These are phyloP conservation scores for Eulemur albifrons DNA, from an alignment of 2,797 vertebrate species.

Conservation along the genomic window DNA sequence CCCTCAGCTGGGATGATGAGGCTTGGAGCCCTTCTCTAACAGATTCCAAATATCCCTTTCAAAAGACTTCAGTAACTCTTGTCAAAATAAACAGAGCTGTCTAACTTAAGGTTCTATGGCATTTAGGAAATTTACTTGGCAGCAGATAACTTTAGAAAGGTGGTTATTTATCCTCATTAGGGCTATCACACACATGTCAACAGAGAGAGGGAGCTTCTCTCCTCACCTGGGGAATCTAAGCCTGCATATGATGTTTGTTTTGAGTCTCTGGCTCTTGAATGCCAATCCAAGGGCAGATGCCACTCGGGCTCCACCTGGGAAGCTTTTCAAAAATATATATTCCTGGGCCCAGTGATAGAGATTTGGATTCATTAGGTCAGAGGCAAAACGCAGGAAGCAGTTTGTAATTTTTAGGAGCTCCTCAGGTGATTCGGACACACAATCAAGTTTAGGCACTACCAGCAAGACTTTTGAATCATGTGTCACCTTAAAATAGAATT, in stretches of 20 bases:
- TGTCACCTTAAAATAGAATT: not conserved
- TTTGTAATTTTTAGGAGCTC: not conserved
- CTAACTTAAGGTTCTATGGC: not conserved
- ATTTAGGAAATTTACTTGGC: not conserved
- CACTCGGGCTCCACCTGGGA: not conserved
- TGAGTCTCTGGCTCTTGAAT: not conserved
- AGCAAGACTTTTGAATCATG: not conserved
- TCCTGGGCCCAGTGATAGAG: not conserved
- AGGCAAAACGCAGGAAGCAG: not conserved
- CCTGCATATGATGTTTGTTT: not conserved
- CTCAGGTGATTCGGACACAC: not conserved
- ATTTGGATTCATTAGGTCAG: not conserved
- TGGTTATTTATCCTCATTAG: slow-evolving; percentile 57
- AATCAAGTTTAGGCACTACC: not conserved
- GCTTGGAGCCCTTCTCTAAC: not conserved
- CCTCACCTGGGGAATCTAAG: not conserved
- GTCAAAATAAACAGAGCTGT: not conserved
- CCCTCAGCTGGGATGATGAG: not conserved
- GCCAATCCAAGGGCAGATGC: slow-evolving; percentile 5
- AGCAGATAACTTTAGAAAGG: not conserved
- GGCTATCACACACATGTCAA: not conserved
- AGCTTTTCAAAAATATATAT: not conserved
- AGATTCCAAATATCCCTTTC: not conserved
- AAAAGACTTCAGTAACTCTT: not conserved
- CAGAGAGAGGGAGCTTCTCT: not conserved